Evolutionary conservation across 1,140 invertebrate genomes (phyloP).

Genomic region (Drosophila parvula): DNA sequence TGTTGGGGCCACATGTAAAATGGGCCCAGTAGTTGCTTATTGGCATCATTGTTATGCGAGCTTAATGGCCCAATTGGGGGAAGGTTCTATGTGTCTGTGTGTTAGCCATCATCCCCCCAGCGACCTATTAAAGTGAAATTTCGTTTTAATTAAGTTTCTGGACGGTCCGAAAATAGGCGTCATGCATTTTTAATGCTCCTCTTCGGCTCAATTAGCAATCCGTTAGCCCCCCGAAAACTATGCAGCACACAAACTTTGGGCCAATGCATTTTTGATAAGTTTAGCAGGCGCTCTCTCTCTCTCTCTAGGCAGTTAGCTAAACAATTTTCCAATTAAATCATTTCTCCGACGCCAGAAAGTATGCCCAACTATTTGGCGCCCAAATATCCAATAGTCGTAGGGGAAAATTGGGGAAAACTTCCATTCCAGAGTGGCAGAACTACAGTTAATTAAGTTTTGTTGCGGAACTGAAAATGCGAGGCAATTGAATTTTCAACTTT

Average conservation of each 20-base stretch:
- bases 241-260: constrained; percentile 50
- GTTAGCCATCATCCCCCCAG: constrained; percentile 23
- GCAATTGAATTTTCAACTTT: constrained; percentile 61
- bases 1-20: constrained; percentile 71
- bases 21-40: constrained; percentile 61
- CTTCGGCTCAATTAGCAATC: constrained; percentile 54
- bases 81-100: neutral
- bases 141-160: constrained; percentile 66
- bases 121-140: constrained; percentile 59
- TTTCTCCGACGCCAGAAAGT: constrained; percentile 45
- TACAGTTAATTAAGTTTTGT: constrained; percentile 72
- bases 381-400: constrained; percentile 50
- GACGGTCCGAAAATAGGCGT: constrained; percentile 22
- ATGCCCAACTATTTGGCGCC: constrained; percentile 65
- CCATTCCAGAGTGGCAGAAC: constrained; percentile 5
- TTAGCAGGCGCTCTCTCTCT: neutral
- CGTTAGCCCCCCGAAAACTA: constrained; percentile 28
- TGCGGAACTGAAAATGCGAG: constrained; percentile 30
- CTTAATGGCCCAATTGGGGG: constrained; percentile 57
- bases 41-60: constrained; percentile 71
- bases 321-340: constrained; percentile 76
- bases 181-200: constrained; percentile 68
- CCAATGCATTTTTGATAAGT: constrained; percentile 62
- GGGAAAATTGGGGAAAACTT: neutral
- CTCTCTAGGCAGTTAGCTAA: constrained; percentile 39